Percentiles rank a stretch among this genome's conserved stretches.
These are phyloP conservation scores for Polypterus bichir DNA, from an alignment of 2,113 vertebrate species.

Conservation along the genomic window DNA sequence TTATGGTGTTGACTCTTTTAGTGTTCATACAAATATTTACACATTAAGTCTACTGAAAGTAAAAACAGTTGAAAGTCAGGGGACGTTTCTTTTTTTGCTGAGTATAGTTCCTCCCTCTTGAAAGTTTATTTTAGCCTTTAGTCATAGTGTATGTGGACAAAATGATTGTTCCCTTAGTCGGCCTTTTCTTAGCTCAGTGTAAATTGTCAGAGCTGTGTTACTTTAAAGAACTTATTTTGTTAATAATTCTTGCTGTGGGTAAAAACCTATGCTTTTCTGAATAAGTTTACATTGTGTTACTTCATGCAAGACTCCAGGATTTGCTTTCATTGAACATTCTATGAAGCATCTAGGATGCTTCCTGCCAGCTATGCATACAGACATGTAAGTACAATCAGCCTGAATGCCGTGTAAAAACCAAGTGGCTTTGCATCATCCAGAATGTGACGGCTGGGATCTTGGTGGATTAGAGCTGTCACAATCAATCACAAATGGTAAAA, in stretches of 20 bases:
- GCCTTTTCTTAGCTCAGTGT: background rate
- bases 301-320: slow-evolving; percentile 12
- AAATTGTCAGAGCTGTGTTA: background rate
- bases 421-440: background rate
- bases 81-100: too few species aligned
- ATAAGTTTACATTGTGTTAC: slow-evolving; percentile 18
- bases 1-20: too few species aligned
- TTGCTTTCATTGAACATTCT: slow-evolving; percentile 15
- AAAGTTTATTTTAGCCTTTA: too few species aligned
- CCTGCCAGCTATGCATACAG: slow-evolving; percentile 21
- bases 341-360: slow-evolving; percentile 19
- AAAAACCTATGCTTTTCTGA: slow-evolving; percentile 1
- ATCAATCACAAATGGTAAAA: slow-evolving; percentile 25
- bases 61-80: too few species aligned
- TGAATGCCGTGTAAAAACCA: slow-evolving; percentile 5
- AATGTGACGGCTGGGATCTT: slow-evolving; percentile 6
- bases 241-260: background rate
- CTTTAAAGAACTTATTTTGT: background rate
- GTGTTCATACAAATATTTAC: too few species aligned
- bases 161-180: background rate
- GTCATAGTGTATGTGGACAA: too few species aligned
- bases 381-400: slow-evolving; percentile 16
- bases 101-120: too few species aligned
- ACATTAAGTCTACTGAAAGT: too few species aligned
- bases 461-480: slow-evolving; percentile 30